phyloP scores from a whole-genome alignment of 2,797 vertebrate genomes.

The Holocentrus rufus region DNA sequence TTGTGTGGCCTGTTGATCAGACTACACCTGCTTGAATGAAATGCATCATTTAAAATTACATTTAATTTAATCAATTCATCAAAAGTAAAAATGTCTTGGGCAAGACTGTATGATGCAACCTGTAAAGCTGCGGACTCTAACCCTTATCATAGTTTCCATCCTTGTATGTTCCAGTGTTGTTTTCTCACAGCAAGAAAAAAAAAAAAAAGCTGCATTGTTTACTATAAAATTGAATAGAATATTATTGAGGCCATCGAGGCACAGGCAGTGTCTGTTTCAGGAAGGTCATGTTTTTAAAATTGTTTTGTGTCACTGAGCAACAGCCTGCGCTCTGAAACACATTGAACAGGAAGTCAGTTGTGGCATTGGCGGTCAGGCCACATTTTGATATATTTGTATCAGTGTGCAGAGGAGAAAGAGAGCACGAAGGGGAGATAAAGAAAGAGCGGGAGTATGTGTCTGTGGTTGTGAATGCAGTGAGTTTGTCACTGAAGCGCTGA shows the following conservation, averaged over 20 bases:
- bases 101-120: constrained; percentile 60
- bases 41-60: too few species aligned
- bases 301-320: constrained; percentile 72
- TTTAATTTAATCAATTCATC: background rate
- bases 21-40: constrained; percentile 1
- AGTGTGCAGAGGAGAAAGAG: constrained; percentile 59
- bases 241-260: constrained; percentile 15
- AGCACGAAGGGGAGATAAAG: constrained; percentile 47
- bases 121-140: constrained; percentile 50
- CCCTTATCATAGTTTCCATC: constrained; percentile 34
- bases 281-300: constrained; percentile 60
- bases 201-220: constrained; percentile 1
- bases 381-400: constrained; percentile 79
- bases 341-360: constrained; percentile 86
- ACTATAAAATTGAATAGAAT: background rate
- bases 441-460: constrained; percentile 55
- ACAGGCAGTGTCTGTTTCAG: constrained; percentile 1
- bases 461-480: constrained; percentile 53
- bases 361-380: constrained; percentile 81
- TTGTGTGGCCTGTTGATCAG: background rate
- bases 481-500: constrained; percentile 22
- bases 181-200: background rate
- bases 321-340: constrained; percentile 64
- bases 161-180: background rate
- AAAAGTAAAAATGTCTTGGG: constrained; percentile 28